Base-by-base conservation (phyloP, 1,140 invertebrate genomes). In the Zaprionus davidi region DNA sequence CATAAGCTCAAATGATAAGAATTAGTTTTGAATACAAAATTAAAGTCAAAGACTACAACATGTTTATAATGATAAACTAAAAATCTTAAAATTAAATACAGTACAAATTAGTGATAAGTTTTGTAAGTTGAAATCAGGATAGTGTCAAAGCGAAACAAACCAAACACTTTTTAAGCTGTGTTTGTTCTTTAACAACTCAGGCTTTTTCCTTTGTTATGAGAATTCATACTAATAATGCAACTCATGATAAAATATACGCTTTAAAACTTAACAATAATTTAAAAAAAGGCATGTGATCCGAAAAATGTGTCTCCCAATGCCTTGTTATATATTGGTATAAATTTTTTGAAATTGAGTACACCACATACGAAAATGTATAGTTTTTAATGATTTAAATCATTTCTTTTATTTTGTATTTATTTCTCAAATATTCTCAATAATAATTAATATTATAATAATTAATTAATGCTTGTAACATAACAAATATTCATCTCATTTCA, bases 391-490 rank as follows among this genome's bases (percentile, higher is more conserved):
- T 88, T 88, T 71, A 82, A 88, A 88, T 88, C 84, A 88, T 85
- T 75, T 68, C 53, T 53, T 82, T 78, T 90, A 85, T 85, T 90
- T 90, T 85, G 67, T 90, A 74, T 90, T 90, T 90, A 90, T 90
- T 90, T 90, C 85, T 90, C 85, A 90, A 90, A 90, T 90, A 90
- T 90, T 90, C 90, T 90, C 86, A 90, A 90, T 90, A 87, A 87
- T 87, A 90, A 90, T 90, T 90, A 90, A 88, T 88, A 85, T 90
- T 90, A 90, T 90, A 90, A 90, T 90, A 90, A 90, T 90, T 90
- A 90, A 90, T 90, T 90, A 90, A 90, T 90, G 85, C 85, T 90
- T 90, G 85, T 90, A 90, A 90, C 85, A 90, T 90, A 90, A 90
- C 85, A 90, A 90, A 90, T 91, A 81, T 91, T 90, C 70, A 71